Percentiles rank a stretch among this genome's conserved stretches.
phyloP scores from a whole-genome alignment of 1,140 invertebrate genomes.

The Venturia canescens region DNA sequence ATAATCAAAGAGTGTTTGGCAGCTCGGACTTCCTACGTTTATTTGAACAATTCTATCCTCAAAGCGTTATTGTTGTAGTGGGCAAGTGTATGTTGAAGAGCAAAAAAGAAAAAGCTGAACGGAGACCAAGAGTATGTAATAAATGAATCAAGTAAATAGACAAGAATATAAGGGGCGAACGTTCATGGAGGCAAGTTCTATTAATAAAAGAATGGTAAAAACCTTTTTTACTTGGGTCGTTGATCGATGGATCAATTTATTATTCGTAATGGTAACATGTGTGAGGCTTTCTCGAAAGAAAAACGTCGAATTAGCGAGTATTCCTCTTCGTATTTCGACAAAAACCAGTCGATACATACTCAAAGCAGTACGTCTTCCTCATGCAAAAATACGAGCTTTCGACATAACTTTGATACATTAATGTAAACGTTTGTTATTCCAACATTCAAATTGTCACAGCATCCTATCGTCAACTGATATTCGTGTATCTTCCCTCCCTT shows the following conservation, averaged over 20 bases:
- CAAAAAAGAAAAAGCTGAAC: not conserved
- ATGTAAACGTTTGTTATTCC: conserved; percentile 22
- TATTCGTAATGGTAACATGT: conserved; percentile 20
- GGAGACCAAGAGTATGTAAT: not conserved
- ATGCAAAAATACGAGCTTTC: not conserved
- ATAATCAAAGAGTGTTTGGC: conserved; percentile 36
- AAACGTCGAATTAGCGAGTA: not conserved
- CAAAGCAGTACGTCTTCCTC: not conserved
- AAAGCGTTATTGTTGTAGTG: conserved; percentile 3
- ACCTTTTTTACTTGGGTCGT: conserved; percentile 17
- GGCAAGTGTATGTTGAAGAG: not conserved
- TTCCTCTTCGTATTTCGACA: not conserved
- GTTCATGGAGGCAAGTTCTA: conserved; percentile 8
- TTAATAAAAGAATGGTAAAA: conserved; percentile 33
- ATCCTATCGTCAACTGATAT: conserved; percentile 20
- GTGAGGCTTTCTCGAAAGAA: not conserved
- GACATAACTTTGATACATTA: not conserved
- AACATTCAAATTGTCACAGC: conserved; percentile 26
- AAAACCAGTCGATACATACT: not conserved
- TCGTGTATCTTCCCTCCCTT: not conserved
- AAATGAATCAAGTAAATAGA: conserved; percentile 25
- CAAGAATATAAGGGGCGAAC: not conserved
- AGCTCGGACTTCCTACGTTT: conserved; percentile 30
- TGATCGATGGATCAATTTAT: conserved; percentile 39
- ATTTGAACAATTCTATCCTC: conserved; percentile 34